Conservation (phyloP, 1,140 invertebrate genomes). For the Drosophila navojoa region DNA sequence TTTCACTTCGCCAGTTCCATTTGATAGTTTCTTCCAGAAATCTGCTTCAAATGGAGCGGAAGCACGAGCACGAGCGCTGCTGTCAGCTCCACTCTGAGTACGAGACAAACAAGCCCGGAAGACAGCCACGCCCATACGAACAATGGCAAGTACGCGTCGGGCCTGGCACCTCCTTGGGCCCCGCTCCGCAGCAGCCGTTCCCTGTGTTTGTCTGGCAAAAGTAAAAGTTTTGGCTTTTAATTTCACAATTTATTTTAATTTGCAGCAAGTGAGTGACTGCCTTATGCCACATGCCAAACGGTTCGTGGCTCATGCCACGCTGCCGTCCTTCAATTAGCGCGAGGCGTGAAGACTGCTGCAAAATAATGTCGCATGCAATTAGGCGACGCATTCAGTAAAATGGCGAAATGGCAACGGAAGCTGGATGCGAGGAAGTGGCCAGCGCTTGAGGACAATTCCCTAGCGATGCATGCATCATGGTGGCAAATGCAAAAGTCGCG, state of each 20-base stretch:
- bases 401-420: conserved; percentile 29
- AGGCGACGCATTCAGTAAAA: conserved; percentile 59
- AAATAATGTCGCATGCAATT: conserved; percentile 73
- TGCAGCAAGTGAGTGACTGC: conserved; percentile 35
- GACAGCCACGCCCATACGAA: conserved; percentile 1
- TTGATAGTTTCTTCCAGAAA: not conserved
- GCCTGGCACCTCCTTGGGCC: not conserved
- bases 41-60: not conserved
- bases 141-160: not conserved
- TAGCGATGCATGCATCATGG: conserved; percentile 26
- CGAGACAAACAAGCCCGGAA: conserved; percentile 10
- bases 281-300: conserved; percentile 1
- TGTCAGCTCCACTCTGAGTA: not conserved
- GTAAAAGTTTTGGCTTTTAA: conserved; percentile 75
- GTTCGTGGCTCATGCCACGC: not conserved
- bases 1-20: too few species aligned
- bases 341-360: conserved; percentile 41
- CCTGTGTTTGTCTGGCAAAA: conserved; percentile 45
- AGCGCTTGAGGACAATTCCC: conserved; percentile 45
- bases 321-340: conserved; percentile 44
- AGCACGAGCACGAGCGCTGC: not conserved
- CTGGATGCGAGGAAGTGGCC: conserved; percentile 23
- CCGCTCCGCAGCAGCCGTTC: not conserved
- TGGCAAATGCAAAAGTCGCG: conserved; percentile 40
- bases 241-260: conserved; percentile 82